phyloP scores from a whole-genome alignment of 1,140 invertebrate genomes.

The Tetramorium alpestre region DNA sequence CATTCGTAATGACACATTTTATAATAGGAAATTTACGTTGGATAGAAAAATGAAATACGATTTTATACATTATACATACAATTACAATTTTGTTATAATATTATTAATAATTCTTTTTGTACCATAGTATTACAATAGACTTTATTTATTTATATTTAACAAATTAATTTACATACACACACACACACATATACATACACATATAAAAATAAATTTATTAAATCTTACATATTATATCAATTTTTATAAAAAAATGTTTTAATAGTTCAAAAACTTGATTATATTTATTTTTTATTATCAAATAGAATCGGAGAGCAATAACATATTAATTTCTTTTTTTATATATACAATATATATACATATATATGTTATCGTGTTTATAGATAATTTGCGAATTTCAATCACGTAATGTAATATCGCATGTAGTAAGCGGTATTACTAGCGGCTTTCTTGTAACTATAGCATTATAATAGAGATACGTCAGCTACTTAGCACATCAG shows the following conservation, averaged over 20 bases:
- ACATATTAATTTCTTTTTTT: background rate
- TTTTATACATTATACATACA: background rate
- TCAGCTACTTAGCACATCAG: conserved; percentile 44
- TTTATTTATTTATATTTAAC: background rate
- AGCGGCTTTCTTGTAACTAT: background rate
- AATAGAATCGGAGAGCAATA: background rate
- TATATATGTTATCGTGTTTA: conserved; percentile 5
- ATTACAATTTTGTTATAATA: background rate
- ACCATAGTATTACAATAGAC: background rate
- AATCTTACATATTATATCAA: background rate
- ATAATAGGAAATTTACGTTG: background rate
- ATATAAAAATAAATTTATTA: background rate
- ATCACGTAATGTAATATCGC: conserved; percentile 1
- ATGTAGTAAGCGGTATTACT: background rate
- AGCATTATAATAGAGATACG: conserved; percentile 28
- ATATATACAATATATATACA: too few relatives aligned
- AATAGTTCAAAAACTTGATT: background rate
- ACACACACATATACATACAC: background rate
- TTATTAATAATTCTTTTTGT: background rate
- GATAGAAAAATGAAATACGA: background rate
- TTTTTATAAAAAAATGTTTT: background rate
- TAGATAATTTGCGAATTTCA: conserved; percentile 28
- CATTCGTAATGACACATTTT: background rate
- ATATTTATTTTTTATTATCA: background rate
- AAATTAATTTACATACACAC: background rate